Evolutionary conservation across 2,888 invertebrate species (phyloP).

Genomic region (Leptodirus hochenwartii): DNA sequence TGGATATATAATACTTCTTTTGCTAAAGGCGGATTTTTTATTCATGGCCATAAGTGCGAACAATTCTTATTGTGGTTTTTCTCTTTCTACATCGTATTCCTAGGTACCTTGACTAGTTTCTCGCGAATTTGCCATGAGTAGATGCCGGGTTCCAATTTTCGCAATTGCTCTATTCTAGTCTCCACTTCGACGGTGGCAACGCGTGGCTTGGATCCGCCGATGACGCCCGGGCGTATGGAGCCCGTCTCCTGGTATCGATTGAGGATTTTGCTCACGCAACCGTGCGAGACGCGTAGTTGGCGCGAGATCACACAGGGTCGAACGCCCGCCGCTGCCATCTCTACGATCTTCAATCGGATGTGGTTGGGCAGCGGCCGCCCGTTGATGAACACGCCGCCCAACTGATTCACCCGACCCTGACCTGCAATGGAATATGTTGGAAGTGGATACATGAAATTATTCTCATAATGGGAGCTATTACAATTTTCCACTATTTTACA

Average conservation of each 20-base stretch:
- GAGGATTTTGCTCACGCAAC: conserved; percentile 92
- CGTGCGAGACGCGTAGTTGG: conserved; percentile 89
- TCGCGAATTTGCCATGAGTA: conserved; percentile 93
- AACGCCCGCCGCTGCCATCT: conserved; percentile 87
- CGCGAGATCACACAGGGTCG: conserved; percentile 91
- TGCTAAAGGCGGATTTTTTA: no score
- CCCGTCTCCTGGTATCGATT: conserved; percentile 91
- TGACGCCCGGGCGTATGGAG: conserved; percentile 83
- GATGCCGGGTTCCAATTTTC: conserved; percentile 80
- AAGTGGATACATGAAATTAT: no score
- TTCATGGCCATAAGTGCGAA: no score
- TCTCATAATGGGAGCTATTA: conserved; percentile 1
- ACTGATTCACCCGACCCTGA: conserved; percentile 90
- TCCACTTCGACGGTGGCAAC: conserved; percentile 90
- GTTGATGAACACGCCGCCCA: conserved; percentile 95
- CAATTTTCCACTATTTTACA: no score
- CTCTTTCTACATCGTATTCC: no score
- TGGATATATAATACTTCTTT: no score
- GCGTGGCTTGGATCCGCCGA: conserved; percentile 84
- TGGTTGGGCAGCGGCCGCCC: conserved; percentile 92
- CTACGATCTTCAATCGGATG: conserved; percentile 83
- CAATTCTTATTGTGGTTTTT: no score
- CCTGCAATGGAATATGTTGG: conserved; percentile 40
- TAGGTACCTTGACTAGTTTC: conserved; percentile 77
- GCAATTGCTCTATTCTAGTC: conserved; percentile 75